Evolutionary conservation across 1,140 invertebrate genomes (phyloP), one percentile per base, ranked within the genome.

Genomic region (Mesaphorura yosii): DNA sequence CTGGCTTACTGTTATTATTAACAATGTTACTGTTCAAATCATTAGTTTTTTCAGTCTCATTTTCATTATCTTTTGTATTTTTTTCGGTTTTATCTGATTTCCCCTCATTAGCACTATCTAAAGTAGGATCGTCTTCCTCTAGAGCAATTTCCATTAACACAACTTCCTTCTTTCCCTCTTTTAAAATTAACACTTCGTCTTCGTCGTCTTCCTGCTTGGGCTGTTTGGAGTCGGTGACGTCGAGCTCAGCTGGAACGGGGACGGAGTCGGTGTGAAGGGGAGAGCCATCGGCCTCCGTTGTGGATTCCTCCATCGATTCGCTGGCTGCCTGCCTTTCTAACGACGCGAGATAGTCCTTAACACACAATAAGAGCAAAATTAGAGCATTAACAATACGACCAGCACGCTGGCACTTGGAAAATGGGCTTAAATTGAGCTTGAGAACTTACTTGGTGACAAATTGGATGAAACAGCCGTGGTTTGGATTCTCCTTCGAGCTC

Each of bases 361-460:
- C 7, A 47, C 19, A 20, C 23, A 48, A 14, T 22, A 45, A 25
- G 23, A 14, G 15, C 20, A 45, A 45, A 15, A 14, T 15, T 22
- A 45, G 15, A 3, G 40, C 15, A 20, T 17, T 10, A 42, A 17
- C 10, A 42, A 42, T 20, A 37, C 34, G n/a, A 37, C n/a, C n/a
- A 37, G 12, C n/a, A 37, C 34, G n/a, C n/a, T 12, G n/a, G 34
- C n/a, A 12, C 10, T 37, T 37, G 34, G 15, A 42, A 42, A 14
- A 20, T 42, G 15, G 40, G 22, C 6, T 6, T 23, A 48, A 48
- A 48, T 31, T 31, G 4, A 14, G 15, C 28, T 1, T 26, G 3
- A 29, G 27, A 42, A 82, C 71, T 94, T 51, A 58, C 91, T 62
- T 93, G 83, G 62, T 86, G 82, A 69, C 91, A 96, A 22, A 87